phyloP scores from a whole-genome alignment of 2,888 invertebrate genomes.

The Pachycephus smyrnensis region DNA sequence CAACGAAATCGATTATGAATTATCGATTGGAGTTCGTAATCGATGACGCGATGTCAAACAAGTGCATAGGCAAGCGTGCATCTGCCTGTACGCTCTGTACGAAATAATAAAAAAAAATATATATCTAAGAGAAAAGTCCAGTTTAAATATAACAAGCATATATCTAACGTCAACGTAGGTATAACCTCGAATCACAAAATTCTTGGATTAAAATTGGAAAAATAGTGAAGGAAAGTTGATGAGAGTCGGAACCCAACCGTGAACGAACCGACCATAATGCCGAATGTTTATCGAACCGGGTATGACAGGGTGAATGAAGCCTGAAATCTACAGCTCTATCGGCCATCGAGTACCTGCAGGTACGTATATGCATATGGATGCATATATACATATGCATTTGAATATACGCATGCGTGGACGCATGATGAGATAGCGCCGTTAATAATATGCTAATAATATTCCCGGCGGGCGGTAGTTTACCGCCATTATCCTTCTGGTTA shows the following conservation, averaged over 20 bases:
- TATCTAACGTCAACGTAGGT: no score
- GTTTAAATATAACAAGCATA: no score
- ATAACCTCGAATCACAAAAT: no score
- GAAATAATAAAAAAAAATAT: no score
- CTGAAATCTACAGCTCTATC: slow-evolving; percentile 30
- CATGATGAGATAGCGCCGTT: slow-evolving; percentile 3
- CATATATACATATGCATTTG: background rate
- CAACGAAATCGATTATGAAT: no score
- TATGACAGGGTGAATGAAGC: slow-evolving; percentile 29
- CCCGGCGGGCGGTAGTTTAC: slow-evolving; percentile 36
- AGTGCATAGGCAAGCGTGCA: no score
- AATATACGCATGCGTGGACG: no score
- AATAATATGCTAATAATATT: slow-evolving; percentile 42
- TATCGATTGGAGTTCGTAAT: no score
- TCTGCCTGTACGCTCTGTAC: no score
- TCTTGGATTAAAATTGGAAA: no score
- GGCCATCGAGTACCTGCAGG: slow-evolving; percentile 11
- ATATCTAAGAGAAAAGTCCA: no score
- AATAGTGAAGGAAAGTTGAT: background rate
- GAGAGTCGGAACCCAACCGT: slow-evolving; percentile 6
- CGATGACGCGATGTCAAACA: no score
- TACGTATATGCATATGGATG: slow-evolving; percentile 2
- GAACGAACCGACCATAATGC: slow-evolving; percentile 20
- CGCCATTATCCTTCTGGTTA: slow-evolving; percentile 30
- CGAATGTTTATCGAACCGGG: slow-evolving; percentile 27